phyloP scores from a whole-genome alignment of 2,113 vertebrate species.

The Notarius quadriscutis region DNA sequence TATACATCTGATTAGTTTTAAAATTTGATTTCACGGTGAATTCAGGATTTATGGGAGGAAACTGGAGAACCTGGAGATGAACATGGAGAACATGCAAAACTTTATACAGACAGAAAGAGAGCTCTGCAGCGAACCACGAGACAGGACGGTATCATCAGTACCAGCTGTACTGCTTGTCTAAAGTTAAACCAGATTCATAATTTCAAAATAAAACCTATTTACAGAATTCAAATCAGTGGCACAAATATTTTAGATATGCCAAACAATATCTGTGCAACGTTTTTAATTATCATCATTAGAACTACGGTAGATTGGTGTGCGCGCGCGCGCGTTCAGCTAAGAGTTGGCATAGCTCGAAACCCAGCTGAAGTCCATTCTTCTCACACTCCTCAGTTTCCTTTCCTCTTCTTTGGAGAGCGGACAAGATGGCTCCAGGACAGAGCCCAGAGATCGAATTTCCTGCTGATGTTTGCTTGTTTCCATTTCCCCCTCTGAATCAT shows the following conservation, averaged over 20 bases:
- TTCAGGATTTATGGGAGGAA: neutral
- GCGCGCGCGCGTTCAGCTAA: slow-evolving; percentile 25
- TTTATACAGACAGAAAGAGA: neutral
- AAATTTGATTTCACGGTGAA: neutral
- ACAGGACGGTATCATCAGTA: neutral
- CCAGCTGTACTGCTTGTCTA: neutral
- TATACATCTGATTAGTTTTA: neutral
- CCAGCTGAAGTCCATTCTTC: slow-evolving; percentile 87
- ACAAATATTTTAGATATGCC: neutral
- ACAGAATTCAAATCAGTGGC: neutral
- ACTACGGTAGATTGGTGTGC: neutral
- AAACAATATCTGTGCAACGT: neutral
- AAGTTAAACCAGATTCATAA: neutral
- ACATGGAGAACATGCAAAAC: neutral
- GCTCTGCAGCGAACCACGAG: neutral
- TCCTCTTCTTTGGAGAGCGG: slow-evolving; percentile 78
- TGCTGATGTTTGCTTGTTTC: slow-evolving; percentile 54
- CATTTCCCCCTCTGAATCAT: slow-evolving; percentile 78
- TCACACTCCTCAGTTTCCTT: slow-evolving; percentile 81
- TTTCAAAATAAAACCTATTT: slow-evolving; percentile 9
- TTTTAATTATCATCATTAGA: neutral
- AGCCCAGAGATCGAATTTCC: slow-evolving; percentile 46
- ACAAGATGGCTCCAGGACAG: slow-evolving; percentile 44
- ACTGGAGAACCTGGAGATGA: neutral
- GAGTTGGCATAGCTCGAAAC: slow-evolving; percentile 57